Evolutionary conservation across 2,113 vertebrate species (phyloP).

Genomic region (Egretta garzetta): DNA sequence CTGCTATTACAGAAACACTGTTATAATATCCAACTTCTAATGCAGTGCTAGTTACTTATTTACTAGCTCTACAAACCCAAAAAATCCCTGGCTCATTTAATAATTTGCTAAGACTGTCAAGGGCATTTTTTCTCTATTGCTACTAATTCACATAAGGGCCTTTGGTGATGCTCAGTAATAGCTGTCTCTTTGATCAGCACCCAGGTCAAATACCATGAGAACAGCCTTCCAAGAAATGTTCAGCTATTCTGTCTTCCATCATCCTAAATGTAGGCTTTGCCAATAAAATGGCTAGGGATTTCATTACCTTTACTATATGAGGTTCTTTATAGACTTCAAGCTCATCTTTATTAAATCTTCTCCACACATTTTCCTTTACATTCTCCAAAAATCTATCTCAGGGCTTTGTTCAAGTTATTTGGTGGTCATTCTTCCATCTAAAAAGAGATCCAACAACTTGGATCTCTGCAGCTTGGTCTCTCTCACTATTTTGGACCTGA

Average conservation of each 20-base stretch:
- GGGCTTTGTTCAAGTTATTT: background rate
- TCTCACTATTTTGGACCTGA: background rate
- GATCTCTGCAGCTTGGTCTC: background rate
- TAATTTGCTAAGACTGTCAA: background rate
- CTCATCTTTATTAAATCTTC: conserved; percentile 35
- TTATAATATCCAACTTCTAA: background rate
- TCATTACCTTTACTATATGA: conserved; percentile 6
- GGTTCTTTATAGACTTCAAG: conserved; percentile 14
- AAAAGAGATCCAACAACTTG: background rate
- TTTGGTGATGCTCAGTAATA: conserved; percentile 3
- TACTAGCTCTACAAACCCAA: background rate
- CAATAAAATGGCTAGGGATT: background rate
- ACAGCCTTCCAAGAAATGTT: conserved; percentile 23
- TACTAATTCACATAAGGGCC: background rate
- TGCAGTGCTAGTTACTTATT: background rate
- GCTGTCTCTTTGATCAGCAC: conserved; percentile 48
- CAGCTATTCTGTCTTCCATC: conserved; percentile 46
- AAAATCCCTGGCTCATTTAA: background rate
- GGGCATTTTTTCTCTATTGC: background rate
- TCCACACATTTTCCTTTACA: background rate
- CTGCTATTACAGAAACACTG: background rate
- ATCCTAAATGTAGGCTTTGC: background rate
- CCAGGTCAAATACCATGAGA: conserved; percentile 44
- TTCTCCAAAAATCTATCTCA: background rate
- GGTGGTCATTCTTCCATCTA: background rate